Conservation (phyloP, 2,888 invertebrate species). For the Anodontia alba region DNA sequence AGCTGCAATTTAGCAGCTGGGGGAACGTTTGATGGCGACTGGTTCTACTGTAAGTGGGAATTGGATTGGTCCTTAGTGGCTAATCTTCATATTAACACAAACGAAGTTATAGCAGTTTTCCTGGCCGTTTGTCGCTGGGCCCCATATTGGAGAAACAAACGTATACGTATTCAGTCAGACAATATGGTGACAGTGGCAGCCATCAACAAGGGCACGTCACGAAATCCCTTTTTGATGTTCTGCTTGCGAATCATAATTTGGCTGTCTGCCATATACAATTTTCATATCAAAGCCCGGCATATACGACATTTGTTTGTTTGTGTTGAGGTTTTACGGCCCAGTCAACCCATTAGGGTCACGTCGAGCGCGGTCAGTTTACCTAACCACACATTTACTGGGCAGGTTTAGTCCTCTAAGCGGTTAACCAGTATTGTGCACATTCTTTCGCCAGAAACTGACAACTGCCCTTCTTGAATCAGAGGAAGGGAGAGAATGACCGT, state of each 20-base stretch:
- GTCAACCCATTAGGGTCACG: too few relatives aligned
- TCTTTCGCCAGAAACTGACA: too few relatives aligned
- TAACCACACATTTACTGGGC: too few relatives aligned
- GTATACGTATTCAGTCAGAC: conserved; percentile 26
- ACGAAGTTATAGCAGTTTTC: conserved; percentile 25
- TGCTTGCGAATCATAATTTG: conserved; percentile 35
- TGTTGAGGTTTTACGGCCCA: too few relatives aligned
- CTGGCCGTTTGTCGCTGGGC: conserved; percentile 29
- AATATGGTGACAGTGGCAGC: conserved; percentile 32
- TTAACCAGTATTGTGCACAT: too few relatives aligned
- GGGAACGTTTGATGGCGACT: conserved; percentile 14
- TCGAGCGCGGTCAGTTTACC: too few relatives aligned
- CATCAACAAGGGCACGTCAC: conserved; percentile 29
- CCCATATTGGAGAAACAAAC: conserved; percentile 12
- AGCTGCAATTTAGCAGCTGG: conserved; percentile 29
- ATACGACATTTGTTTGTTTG: too few relatives aligned
- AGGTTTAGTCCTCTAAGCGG: too few relatives aligned
- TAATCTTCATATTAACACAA: conserved; percentile 30
- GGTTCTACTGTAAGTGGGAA: conserved; percentile 36
- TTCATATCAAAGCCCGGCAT: conserved; percentile 23
- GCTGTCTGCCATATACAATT: conserved; percentile 32
- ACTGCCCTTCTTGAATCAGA: too few relatives aligned
- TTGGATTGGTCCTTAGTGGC: conserved; percentile 8
- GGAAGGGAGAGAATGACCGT: too few relatives aligned
- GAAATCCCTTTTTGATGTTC: conserved; percentile 13